Evolutionary conservation across 2,797 vertebrate species (phyloP), one percentile per base, ranked within the genome.

Genomic region (Aulostomus chinensis): DNA sequence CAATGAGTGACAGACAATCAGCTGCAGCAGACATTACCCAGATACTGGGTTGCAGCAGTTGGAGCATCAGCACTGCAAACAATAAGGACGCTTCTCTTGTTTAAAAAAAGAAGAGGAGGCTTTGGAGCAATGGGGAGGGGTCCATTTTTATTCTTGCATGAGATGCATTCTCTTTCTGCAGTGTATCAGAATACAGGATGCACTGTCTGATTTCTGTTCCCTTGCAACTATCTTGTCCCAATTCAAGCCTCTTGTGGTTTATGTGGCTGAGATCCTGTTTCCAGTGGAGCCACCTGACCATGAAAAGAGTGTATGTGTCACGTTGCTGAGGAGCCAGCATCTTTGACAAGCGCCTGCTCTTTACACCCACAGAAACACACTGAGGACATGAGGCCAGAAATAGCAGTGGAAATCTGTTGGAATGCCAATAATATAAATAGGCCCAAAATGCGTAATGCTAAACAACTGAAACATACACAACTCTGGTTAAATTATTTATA

Each of bases 171-270:
- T 83, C 68, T 52, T 72, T 69, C 53, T 43, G 62, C 56, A 40
- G 36, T 68, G 74, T 79, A 83, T 88, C 83, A 76, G 60, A 80
- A 69, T 84, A 89, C 84, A 88, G 82, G 79, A 86, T 82, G 80
- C 73, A 40, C 75, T 63, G 59, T 76, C 66, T 85, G 69, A 80
- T 74, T 84, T 82, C 58, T 60, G 66, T 73, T 84, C 69, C 36
- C 58, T 54, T 77, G 69, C 47, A 78, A 72, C 81, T 77, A 68
- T 85, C 76, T 76, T 64, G 73, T 90, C 82, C 83, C 63, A 70
- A 60, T 88, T 88, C 79, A 88, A 88, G 81, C 71, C 87, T 85
- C 79, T 73, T 73, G 83, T 86, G 84, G 86, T 84, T 89, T 84
- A 74, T 76, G 76, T 73, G 80, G 75, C 76, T 59, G 76, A 88